Evolutionary conservation across 2,888 invertebrate species (phyloP).

Genomic region (Metallyticus violacea): DNA sequence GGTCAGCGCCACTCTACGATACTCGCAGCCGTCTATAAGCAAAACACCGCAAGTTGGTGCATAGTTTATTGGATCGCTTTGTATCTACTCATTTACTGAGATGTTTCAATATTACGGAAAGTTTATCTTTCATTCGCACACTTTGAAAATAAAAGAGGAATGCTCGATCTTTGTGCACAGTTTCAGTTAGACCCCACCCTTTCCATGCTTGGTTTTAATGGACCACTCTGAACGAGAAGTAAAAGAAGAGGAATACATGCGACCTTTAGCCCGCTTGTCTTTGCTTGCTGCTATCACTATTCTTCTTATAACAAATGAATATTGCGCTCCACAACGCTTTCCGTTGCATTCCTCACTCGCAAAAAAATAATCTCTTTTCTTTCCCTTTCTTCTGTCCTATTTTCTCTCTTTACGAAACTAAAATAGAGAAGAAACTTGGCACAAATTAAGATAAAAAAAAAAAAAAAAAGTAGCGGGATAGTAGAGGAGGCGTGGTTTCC

Average conservation of each 20-base stretch:
- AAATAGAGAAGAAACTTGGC: background rate
- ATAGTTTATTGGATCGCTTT: no score
- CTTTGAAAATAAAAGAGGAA: no score
- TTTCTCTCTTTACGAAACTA: background rate
- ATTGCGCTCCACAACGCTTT: background rate
- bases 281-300: background rate
- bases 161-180: no score
- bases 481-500: background rate
- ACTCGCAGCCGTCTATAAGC: no score
- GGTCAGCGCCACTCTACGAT: no score
- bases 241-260: background rate
- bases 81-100: no score
- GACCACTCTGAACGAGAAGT: no score
- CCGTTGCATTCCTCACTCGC: background rate
- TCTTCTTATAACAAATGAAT: background rate
- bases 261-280: background rate
- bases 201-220: background rate
- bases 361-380: background rate
- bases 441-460: constrained; percentile 16
- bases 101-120: no score
- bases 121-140: no score
- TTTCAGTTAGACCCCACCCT: background rate
- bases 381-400: background rate
- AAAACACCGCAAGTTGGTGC: no score
- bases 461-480: background rate